Base-by-base conservation (phyloP, 1,140 invertebrate genomes). In the Leptestheria dahalacensis region DNA sequence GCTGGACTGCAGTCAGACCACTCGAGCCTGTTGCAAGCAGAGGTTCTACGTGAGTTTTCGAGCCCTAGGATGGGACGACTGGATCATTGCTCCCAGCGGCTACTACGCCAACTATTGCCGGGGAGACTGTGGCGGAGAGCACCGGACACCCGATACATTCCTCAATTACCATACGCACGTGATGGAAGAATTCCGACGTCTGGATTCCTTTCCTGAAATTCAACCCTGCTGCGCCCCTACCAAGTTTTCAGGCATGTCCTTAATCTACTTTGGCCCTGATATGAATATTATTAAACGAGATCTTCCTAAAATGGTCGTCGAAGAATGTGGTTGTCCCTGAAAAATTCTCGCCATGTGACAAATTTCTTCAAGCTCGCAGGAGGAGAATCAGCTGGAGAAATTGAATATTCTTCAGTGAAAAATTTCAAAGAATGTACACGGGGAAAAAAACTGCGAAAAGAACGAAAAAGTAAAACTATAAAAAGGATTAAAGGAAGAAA, bases 91-190 rank as follows among this genome's bases (percentile, higher is more conserved):
- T 41, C 90, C 91, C 3, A 70, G 68, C 56, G 81, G 81, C 48
- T 92, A 94, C 73, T 87, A 88, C 71, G 90, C 90, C n/a, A 93
- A 93, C 73, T 94, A 92, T 73, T 95, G 91, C 72, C 80, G 84
- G 65, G 91, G 91, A 50, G 86, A 90, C 66, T 95, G 91, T 71
- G 76, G 77, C 49, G 82, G 81, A 26, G 73, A 77, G 2, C 78
- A 81, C 66, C 78, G 86, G 54, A 88, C 86, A 21, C 85, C 85
- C 20, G 86, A 89, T 71, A 83, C 85, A 41, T 90, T 85, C 75
- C 78, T 83, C 69, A 89, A 83, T 69, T 89, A 88, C 73, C 86
- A 90, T 74, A 85, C 86, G 49, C 88, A 91, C 73, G 86, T 92
- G 64, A 85, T 91, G 63, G 89, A 93, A 69, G 85, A 91, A 69